Evolutionary conservation across 2,113 vertebrate genomes (phyloP), one percentile per base, ranked within the genome.

Genomic region (Blennius ocellaris): DNA sequence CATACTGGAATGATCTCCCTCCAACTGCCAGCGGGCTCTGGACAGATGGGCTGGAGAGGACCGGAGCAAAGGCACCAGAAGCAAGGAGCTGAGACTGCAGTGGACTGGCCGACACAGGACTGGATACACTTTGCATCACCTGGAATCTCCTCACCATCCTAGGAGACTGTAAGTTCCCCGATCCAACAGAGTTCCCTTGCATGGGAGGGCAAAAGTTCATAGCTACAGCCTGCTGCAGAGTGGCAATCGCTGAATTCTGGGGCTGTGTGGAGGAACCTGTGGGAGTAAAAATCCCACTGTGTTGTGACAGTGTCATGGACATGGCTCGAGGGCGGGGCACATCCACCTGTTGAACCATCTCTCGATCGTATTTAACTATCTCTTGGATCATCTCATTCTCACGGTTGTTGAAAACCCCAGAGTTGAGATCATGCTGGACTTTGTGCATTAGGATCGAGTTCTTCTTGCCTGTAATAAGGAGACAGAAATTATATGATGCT

Each of bases 351-450:
- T 97, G 96, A 53, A 95, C 97, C 97, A 99, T 99, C 93, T 99
- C 96, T 5, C 98, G 95, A 80, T 99, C 98, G 1, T 99, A 99
- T 87, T 99, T 99, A 59, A 99, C 97, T 0, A 99, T 99, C 92
- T 99, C 97, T 88, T 99, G 97, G 86, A 99, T 99, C 92, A 99
- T 97, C 84, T 99, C 98, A 3, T 98, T 99, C 92, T 99, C 98
- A 12, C 92, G 96, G 93, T 98, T 99, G 95, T 99, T 99, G 94
- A 99, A 99, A 69, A 99, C 95, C 0, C 98, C 98, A 0, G 98
- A 96, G 93, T 95, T 96, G 70, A 99, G 96, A 84, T 99, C 98
- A 1, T 97, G 97, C 79, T 99, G 97, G 43, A 99, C 96, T 88
- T 99, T 99, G 93, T 99, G 97, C 91, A 98, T 94, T 47, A 99